Percentiles rank a stretch among this genome's conserved stretches.
phyloP scores from a whole-genome alignment of 1,140 invertebrate genomes.

The Tribolium castaneum region DNA sequence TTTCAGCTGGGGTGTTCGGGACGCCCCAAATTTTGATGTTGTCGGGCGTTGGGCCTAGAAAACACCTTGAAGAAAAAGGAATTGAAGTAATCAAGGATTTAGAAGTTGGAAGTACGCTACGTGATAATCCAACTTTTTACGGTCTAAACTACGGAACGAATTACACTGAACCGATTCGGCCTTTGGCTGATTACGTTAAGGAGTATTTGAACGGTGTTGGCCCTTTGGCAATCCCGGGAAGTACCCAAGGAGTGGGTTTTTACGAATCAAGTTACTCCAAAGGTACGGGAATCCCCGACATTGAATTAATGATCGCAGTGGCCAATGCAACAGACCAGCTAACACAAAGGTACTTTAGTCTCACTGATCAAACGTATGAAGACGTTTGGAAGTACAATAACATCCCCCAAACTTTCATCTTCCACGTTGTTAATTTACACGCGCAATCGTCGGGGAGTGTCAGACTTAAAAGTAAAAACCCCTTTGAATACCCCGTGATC shows the following conservation, averaged over 20 bases:
- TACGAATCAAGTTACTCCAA: conserved; percentile 39
- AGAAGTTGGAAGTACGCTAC: conserved; percentile 73
- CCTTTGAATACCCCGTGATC: conserved; percentile 80
- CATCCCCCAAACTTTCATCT: conserved; percentile 27
- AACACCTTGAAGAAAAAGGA: conserved; percentile 66
- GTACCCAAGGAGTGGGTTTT: conserved; percentile 39
- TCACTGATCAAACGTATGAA: conserved; percentile 48
- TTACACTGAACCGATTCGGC: background rate
- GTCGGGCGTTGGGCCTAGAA: conserved; percentile 69
- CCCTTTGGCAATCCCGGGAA: conserved; percentile 33
- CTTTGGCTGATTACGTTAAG: background rate
- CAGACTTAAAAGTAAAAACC: conserved; percentile 74
- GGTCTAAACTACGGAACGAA: conserved; percentile 75
- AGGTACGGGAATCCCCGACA: conserved; percentile 47
- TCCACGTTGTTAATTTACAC: conserved; percentile 64
- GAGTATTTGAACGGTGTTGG: conserved; percentile 62
- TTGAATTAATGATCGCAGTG: conserved; percentile 48
- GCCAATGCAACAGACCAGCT: conserved; percentile 41
- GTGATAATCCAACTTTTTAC: conserved; percentile 80
- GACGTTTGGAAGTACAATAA: conserved; percentile 48
- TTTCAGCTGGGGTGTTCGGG: conserved; percentile 66
- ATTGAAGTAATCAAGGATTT: conserved; percentile 60
- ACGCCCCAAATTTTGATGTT: conserved; percentile 69
- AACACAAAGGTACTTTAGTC: conserved; percentile 44
- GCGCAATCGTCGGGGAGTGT: conserved; percentile 81